These are phyloP conservation scores for Sebastolobus altivelis DNA, from an alignment of 2,797 vertebrate species.

Conservation along the genomic window DNA sequence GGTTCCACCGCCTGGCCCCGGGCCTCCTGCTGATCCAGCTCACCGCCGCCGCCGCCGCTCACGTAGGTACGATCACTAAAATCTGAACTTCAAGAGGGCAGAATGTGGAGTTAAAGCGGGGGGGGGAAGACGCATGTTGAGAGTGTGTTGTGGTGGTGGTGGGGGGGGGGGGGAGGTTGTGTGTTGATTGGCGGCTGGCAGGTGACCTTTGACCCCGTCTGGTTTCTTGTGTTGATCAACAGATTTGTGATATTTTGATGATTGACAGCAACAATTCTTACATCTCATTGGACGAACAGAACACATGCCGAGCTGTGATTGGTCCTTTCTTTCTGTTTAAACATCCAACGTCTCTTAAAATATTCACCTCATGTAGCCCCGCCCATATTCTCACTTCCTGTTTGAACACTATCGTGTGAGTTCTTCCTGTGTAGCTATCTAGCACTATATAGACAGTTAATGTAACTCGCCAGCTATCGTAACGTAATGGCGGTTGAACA, in stretches of 20 bases:
- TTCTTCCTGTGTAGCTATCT: too few relatives aligned
- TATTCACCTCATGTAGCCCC: too few relatives aligned
- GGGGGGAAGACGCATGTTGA: neutral
- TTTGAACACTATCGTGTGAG: too few relatives aligned
- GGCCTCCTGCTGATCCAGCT: constrained; percentile 58
- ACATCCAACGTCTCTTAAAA: too few relatives aligned
- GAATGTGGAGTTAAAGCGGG: neutral
- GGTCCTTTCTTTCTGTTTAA: neutral
- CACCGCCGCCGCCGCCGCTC: constrained; percentile 32
- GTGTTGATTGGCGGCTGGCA: constrained; percentile 1
- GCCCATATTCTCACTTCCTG: too few relatives aligned
- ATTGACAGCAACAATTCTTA: neutral
- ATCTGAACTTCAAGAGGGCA: too few relatives aligned
- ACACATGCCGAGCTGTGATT: neutral
- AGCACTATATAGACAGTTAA: too few relatives aligned
- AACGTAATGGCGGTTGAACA: neutral
- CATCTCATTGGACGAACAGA: neutral
- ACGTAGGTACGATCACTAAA: constrained; percentile 52
- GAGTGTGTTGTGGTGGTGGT: neutral
- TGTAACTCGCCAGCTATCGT: too few relatives aligned
- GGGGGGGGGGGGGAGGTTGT: neutral
- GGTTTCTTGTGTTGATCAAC: constrained; percentile 6
- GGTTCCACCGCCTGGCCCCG: constrained; percentile 26
- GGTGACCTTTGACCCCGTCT: constrained; percentile 44
- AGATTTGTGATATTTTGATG: neutral